phyloP scores from a whole-genome alignment of 1,140 invertebrate genomes.

The Laupala kohalensis region DNA sequence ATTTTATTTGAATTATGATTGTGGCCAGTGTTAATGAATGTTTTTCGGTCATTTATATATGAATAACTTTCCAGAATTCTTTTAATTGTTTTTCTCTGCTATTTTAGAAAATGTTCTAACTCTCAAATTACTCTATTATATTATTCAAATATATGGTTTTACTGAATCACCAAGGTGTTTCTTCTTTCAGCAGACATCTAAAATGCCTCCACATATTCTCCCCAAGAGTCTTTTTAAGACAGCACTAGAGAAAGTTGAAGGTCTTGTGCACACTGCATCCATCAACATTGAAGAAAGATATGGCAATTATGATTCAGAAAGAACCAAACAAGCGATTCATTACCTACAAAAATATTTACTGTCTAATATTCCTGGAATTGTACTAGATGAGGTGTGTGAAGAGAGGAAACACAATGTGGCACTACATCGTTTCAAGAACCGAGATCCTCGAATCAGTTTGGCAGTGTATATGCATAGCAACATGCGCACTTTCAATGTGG shows the following conservation, averaged over 20 bases:
- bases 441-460: constrained; percentile 9
- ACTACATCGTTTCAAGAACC: background rate
- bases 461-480: constrained; percentile 14
- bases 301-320: constrained; percentile 1
- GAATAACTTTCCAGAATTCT: too few species aligned
- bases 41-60: too few species aligned
- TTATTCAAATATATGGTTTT: too few species aligned
- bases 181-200: too few species aligned
- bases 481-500: constrained; percentile 12
- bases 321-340: constrained; percentile 5
- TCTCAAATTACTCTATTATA: too few species aligned
- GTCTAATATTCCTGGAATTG: constrained; percentile 11
- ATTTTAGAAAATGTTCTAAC: too few species aligned
- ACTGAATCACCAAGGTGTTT: too few species aligned
- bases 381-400: constrained; percentile 15
- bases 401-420: background rate
- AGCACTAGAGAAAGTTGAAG: constrained; percentile 3
- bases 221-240: constrained; percentile 8
- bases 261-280: constrained; percentile 4
- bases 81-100: too few species aligned
- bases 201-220: constrained; percentile 9
- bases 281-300: constrained; percentile 11
- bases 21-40: too few species aligned
- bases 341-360: constrained; percentile 9
- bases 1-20: too few species aligned